Base-by-base conservation (phyloP, 2,113 vertebrate species). In the Sceloporus undulatus region DNA sequence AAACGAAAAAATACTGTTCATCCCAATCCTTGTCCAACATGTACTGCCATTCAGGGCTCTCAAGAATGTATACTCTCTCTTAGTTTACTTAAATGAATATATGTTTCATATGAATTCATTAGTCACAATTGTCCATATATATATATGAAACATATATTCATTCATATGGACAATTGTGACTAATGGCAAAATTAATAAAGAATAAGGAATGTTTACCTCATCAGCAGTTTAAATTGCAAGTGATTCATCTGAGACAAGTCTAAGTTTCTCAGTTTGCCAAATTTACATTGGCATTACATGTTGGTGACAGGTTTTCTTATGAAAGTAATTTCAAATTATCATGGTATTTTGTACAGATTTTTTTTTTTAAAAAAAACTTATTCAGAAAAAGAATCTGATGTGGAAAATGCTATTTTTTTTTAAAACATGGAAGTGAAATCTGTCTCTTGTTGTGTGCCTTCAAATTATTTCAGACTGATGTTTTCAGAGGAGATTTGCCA, bases 161-260 rank as follows among this genome's bases (percentile, higher is more conserved):
- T 82, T 82, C 27, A 83, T 68, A 29, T 77, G 40, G 62, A 76
- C 38, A 56, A 52, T 52, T 75, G 40, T 34, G 56, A 76, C 76
- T 75, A 82, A 82, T 54, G 40, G n/a, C 29, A 66, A 14, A 7
- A 34, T 82, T 87, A 68, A 77, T 66, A 83, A 76, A 14, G 21
- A n/a, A 54, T 52, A 83, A 76, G 23, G 21, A n/a, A 54, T 52
- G 54, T 42, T 27, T 83, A 74, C 34, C 16, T 34, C 70, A 83
- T 70, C 25, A 66, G 40, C 56, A 62, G 25, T 16, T 65, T 25
- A 75, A 75, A 74, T n/a, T 25, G 65, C 34, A 82, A 66, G 14
- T 88, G 38, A 68, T 66, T 82, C 71, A 54, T 77, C 9, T 27
- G n/a, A 13, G 29, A 54, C 13, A 76, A 27, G 9, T 27, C 65